These are phyloP conservation scores for Neoascia interrupta DNA, from an alignment of 2,888 invertebrate species.

Conservation along the genomic window DNA sequence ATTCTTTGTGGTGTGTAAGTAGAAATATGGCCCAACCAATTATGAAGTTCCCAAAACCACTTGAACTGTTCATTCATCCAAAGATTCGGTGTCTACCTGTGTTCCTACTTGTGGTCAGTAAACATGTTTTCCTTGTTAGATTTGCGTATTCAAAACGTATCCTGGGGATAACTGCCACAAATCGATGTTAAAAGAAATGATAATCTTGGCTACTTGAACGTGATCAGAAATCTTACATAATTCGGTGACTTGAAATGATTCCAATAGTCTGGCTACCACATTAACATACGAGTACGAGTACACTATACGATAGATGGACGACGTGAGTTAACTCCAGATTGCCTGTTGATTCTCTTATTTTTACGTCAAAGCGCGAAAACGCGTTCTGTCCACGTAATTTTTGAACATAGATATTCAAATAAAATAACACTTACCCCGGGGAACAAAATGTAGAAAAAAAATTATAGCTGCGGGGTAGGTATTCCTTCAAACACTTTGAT, in stretches of 20 bases:
- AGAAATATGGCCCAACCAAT: too few relatives aligned
- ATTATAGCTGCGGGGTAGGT: too few relatives aligned
- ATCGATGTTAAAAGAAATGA: slow-evolving; percentile 52
- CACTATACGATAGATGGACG: slow-evolving; percentile 24
- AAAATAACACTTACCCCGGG: slow-evolving; percentile 38
- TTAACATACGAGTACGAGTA: too few relatives aligned
- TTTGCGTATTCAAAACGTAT: slow-evolving; percentile 45
- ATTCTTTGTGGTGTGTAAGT: too few relatives aligned
- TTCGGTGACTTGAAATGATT: slow-evolving; percentile 39
- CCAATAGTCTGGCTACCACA: too few relatives aligned
- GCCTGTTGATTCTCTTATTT: neutral
- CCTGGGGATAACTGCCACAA: slow-evolving; percentile 50
- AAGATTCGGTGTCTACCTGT: too few relatives aligned
- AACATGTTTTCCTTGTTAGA: slow-evolving; percentile 38
- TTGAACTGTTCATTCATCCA: too few relatives aligned
- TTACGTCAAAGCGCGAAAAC: slow-evolving; percentile 44
- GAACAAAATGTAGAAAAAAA: slow-evolving; percentile 5
- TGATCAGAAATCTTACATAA: slow-evolving; percentile 64
- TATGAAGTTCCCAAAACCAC: too few relatives aligned
- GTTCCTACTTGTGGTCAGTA: slow-evolving; percentile 10
- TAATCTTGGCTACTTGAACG: slow-evolving; percentile 32
- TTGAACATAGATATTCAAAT: neutral
- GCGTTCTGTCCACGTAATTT: slow-evolving; percentile 31
- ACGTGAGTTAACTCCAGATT: slow-evolving; percentile 39
- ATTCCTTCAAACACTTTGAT: slow-evolving; percentile 21